Conservation (phyloP, 2,797 vertebrate genomes). For the Propithecus deckenii region DNA sequence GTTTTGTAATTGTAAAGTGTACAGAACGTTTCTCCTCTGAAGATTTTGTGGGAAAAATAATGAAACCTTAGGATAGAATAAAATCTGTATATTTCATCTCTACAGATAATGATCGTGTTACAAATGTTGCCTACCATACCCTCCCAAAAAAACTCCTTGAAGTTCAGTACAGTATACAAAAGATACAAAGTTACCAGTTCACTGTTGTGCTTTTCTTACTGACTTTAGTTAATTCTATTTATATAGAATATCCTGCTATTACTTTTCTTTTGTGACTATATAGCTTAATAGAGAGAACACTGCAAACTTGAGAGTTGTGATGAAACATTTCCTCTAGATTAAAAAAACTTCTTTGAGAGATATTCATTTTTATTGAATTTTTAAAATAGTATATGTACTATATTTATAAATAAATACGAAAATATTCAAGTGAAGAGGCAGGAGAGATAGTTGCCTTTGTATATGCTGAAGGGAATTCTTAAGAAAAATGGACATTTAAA, state of each 20-base stretch:
- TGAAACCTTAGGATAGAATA: background rate
- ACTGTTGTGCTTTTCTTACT: background rate
- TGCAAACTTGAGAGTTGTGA: background rate
- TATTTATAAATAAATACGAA: background rate
- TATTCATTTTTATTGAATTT: background rate
- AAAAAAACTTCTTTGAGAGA: background rate
- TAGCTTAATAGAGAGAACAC: background rate
- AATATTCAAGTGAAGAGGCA: background rate
- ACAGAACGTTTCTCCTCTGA: background rate
- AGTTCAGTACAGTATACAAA: background rate
- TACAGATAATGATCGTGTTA: background rate
- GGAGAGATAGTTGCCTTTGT: background rate
- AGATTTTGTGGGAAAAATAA: background rate
- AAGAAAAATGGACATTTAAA: background rate
- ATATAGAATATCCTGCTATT: background rate
- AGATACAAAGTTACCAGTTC: background rate
- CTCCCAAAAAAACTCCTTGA: background rate
- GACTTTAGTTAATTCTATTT: background rate
- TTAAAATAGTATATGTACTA: background rate
- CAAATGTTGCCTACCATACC: background rate
- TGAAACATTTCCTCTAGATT: background rate
- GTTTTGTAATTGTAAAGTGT: background rate
- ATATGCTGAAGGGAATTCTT: background rate
- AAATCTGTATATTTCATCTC: background rate
- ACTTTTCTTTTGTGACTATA: background rate